Evolutionary conservation across 64 coral and sea anemone genomes (phyloP), one percentile per base, ranked within the genome.

Genomic region (Pachyseris speciosa): DNA sequence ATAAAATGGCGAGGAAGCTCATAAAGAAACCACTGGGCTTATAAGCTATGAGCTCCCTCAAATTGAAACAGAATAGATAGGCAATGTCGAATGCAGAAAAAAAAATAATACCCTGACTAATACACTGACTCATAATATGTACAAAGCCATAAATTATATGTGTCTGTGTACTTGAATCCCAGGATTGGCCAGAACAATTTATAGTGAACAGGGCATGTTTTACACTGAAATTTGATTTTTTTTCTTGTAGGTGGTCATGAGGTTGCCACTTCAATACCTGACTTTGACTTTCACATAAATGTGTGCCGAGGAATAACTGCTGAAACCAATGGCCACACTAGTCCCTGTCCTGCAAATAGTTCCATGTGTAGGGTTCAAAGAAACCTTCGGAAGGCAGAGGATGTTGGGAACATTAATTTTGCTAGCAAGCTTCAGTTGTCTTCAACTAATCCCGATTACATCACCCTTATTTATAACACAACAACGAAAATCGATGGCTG

Each of bases 241-340:
- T 69, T 17, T 31, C 44, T 69, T 43, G 9, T 34, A 98, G 96
- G 93, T 85, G 93, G 96, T 4, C 69, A 98, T 80, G 63, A 89
- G 64, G 96, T 98, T 69, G 85, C 93, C 25, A 85, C 75, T 80
- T 60, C 87, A 63, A 89, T 60, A 47, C 27, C 13, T 57, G 59
- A 39, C 7, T 84, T 91, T 86, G 89, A 89, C 44, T 91, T 98
- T 72, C 64, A 75, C 47, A 98, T 98, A 58, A 98, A 98, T 47
- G 89, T 98, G 5, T 98, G 96, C 58, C 37, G 93, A 61, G 96
- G 94, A 24, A 98, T 98, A 39, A 98, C 75, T 40, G 52, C 76
- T 17, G 31, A 63, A 22, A 83, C 64, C 2, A 42, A 32, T 11
- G 91, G 70, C 49, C 44, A 86, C 22, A 92, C 59, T 17, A 48